Base-by-base conservation (phyloP, 2,888 invertebrate species). In the Notodonta dromedarius region DNA sequence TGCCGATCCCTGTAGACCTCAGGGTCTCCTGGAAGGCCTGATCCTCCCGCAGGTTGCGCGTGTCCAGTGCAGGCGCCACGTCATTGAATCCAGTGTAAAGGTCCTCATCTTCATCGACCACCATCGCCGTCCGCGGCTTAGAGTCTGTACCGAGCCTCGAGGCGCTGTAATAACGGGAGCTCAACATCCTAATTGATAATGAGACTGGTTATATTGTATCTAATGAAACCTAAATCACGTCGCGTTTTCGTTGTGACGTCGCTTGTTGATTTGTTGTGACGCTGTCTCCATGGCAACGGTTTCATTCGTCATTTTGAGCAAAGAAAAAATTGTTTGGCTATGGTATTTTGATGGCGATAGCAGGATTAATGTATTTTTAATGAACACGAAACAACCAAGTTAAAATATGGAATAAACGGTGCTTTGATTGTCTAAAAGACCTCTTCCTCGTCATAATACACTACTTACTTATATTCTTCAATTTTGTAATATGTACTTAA, bases 11-110 rank as follows among this genome's bases (percentile, higher is more conserved):
- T 69, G 97, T 96, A 2, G 94, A 96, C 71, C 95, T 94, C n/a
- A 97, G 93, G 12, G 97, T 96, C 84, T 97, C 96, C 85, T 97
- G 97, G 78, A 97, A 96, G 40, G 94, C 94, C 70, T 95, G 95
- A 85, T 97, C 97, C 73, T 96, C 95, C 58, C 95, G 94, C 65
- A 97, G 86, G 80, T 96, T 95, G 84, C 96, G 92, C 0, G 95
- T 95, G 76, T 95, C 95, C 65, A 96, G 90, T 2, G 95, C 94
- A 2, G 95, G 94, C 8, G 95, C 94, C 70, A 95, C 95, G 39
- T 96, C 95, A 78, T 96, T 95, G 81, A 96, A 96, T 4, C 96
- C 96, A 8, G 94, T 88, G 79, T 96, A 96, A 53, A 96, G 80
- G 67, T 96, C 96, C 61, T 96, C 96, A 16, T 95, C 95, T 46